Evolutionary conservation across 2,797 vertebrate species (phyloP).

Genomic region (Molossus molossus): DNA sequence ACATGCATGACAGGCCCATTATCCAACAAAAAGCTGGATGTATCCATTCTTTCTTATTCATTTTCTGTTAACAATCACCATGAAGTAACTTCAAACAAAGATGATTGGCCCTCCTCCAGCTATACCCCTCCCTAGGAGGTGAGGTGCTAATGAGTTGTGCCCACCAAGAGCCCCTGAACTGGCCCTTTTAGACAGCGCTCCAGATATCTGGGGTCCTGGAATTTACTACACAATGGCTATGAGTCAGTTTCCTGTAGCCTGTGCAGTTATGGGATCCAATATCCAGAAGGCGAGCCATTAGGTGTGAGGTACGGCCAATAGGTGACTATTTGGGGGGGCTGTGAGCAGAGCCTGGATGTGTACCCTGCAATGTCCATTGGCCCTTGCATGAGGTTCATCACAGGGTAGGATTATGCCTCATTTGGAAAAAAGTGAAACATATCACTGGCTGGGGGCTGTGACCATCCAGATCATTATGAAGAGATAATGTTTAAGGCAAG

Average conservation of each 20-base stretch:
- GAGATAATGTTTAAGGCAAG: neutral
- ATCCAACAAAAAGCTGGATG: conserved; percentile 62
- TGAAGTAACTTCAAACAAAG: conserved; percentile 62
- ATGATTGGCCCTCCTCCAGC: too few relatives aligned
- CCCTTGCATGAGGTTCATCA: neutral
- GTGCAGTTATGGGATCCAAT: neutral
- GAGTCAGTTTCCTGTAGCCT: neutral
- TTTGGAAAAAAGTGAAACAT: neutral
- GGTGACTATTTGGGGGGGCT: neutral
- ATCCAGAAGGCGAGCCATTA: neutral
- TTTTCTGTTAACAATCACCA: conserved; percentile 51
- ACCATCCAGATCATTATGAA: neutral
- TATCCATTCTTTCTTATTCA: conserved; percentile 65
- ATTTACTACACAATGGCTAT: neutral
- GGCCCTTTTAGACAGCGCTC: neutral
- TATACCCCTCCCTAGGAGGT: neutral
- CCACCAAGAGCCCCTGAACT: neutral
- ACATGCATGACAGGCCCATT: neutral
- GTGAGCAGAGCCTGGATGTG: neutral
- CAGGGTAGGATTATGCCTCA: neutral
- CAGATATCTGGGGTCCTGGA: neutral
- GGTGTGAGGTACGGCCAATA: neutral
- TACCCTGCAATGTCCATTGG: neutral
- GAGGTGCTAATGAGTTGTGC: neutral
- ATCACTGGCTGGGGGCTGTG: neutral